Conservation (phyloP, 2,888 invertebrate species). For the Hirudinaria manillensis region DNA sequence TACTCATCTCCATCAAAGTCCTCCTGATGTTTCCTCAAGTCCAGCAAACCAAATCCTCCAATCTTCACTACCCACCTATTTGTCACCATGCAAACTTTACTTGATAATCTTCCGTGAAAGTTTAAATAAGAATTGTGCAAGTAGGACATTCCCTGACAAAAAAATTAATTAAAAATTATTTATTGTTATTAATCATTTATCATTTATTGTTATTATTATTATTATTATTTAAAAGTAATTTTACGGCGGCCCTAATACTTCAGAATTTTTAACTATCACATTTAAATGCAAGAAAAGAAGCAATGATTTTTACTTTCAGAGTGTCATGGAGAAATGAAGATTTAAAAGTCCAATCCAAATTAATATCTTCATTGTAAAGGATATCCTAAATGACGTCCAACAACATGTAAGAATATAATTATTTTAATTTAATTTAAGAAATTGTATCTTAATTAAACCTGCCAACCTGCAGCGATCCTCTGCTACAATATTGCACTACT, state of each 20-base stretch:
- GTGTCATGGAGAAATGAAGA: constrained; percentile 17
- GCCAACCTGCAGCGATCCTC: constrained; percentile 19
- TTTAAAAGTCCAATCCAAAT: constrained; percentile 21
- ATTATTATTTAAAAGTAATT: too few relatives aligned
- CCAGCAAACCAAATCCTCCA: background rate
- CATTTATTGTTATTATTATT: background rate
- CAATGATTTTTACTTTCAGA: background rate
- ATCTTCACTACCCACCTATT: constrained; percentile 24
- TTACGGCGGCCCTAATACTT: too few relatives aligned
- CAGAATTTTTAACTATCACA: too few relatives aligned
- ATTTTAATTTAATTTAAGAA: too few relatives aligned
- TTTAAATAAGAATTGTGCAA: constrained; percentile 19
- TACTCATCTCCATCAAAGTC: background rate
- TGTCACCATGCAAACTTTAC: constrained; percentile 9
- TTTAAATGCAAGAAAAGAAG: too few relatives aligned
- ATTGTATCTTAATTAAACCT: too few relatives aligned
- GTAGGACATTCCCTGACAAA: constrained; percentile 21
- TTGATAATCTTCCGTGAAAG: constrained; percentile 12
- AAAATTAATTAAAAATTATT: too few relatives aligned
- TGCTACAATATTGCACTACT: background rate
- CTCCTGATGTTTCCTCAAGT: background rate
- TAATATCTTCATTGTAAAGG: background rate
- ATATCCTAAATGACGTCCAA: background rate
- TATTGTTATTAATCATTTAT: background rate
- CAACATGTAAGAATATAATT: background rate